Conservation (phyloP, 2,113 vertebrate species). For the Arizona elegans region DNA sequence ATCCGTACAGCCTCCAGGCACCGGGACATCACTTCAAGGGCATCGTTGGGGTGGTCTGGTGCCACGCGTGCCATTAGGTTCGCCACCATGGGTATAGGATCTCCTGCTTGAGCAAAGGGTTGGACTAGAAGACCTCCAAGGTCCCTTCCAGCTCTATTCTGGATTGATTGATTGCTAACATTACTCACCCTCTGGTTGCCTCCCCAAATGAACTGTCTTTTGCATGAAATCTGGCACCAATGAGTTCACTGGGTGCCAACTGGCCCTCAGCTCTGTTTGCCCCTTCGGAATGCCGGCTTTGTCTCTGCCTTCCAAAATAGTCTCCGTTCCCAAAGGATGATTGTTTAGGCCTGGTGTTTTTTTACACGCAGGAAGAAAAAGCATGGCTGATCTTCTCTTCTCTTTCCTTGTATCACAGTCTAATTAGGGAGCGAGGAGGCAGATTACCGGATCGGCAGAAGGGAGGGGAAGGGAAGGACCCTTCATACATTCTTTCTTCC, state of each 20-base stretch:
- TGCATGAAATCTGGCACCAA: neutral
- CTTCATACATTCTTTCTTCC: conserved; percentile 61
- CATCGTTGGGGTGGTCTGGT: no score
- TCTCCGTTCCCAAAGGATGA: neutral
- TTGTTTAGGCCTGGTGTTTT: neutral
- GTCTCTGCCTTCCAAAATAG: neutral
- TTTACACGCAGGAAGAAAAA: neutral
- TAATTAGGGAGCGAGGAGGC: conserved; percentile 63
- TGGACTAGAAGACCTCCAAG: neutral
- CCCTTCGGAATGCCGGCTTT: neutral
- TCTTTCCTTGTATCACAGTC: conserved; percentile 19
- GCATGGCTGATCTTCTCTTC: neutral
- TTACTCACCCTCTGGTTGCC: neutral
- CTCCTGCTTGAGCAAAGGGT: neutral
- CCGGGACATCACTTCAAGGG: no score
- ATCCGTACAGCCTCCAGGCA: no score
- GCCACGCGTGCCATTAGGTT: no score
- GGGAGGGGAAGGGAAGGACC: conserved; percentile 28
- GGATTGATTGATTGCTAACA: neutral
- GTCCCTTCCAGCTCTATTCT: neutral
- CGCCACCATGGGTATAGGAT: neutral
- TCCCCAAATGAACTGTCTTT: neutral
- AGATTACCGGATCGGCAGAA: neutral
- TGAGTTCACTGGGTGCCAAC: neutral
- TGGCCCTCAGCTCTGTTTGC: neutral